A percentile compares a stretch with the other conserved stretches of the same genome.
These are phyloP conservation scores for Henricia sp. DNA, from an alignment of 53 echinoderm and acorn worm genomes.

Conservation along the genomic window DNA sequence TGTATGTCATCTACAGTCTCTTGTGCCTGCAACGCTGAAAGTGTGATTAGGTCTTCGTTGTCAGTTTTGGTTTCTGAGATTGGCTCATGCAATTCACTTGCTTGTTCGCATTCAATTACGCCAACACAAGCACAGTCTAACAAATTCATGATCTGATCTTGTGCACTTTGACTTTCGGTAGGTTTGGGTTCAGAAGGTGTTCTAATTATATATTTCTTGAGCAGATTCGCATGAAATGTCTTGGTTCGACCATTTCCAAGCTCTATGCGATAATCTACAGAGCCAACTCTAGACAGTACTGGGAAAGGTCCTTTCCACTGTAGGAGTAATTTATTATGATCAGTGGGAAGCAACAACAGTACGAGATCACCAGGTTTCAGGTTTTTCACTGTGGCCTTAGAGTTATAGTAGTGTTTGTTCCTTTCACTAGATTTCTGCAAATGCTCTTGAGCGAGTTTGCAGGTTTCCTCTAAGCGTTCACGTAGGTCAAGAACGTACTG, in stretches of 20 bases:
- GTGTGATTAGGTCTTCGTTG: background rate
- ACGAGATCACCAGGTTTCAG: constrained; percentile 52
- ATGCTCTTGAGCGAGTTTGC: too few species aligned
- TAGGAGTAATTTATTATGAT: constrained; percentile 49
- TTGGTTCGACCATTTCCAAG: background rate
- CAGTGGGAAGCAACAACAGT: constrained; percentile 64
- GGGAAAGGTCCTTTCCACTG: constrained; percentile 56
- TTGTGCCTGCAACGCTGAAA: background rate
- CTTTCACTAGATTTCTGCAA: too few species aligned
- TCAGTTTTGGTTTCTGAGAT: background rate
- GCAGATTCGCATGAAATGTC: constrained; percentile 47
- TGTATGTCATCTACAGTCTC: background rate
- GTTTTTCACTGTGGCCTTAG: too few species aligned
- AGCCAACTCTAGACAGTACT: constrained; percentile 11
- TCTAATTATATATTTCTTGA: constrained; percentile 19
- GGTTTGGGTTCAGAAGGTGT: background rate
- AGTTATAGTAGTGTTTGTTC: too few species aligned
- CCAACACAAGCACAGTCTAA: background rate
- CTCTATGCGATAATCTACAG: constrained; percentile 44
- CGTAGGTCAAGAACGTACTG: too few species aligned
- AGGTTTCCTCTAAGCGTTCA: too few species aligned
- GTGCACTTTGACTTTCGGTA: background rate
- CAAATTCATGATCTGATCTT: background rate
- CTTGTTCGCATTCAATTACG: background rate
- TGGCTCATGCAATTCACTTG: background rate